Percentiles rank a stretch among this genome's conserved stretches.
Evolutionary conservation across 1,140 invertebrate species (phyloP).

Genomic region (Cotesia chilonis): DNA sequence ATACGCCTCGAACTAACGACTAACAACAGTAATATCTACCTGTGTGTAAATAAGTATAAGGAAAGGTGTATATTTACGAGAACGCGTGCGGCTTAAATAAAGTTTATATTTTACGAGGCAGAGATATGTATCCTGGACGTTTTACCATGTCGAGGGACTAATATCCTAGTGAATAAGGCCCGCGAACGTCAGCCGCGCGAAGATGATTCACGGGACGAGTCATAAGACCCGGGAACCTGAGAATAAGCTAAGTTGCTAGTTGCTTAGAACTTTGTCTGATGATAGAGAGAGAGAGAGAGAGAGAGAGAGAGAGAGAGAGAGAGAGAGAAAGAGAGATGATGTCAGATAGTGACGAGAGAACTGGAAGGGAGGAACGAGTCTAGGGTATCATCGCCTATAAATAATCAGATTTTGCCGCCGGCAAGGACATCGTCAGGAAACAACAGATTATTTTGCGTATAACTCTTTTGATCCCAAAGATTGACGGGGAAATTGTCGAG

Average conservation of each 20-base stretch:
- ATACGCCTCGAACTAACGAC: too few relatives aligned
- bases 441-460: conserved; percentile 31
- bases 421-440: conserved; percentile 36
- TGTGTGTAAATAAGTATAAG: neutral
- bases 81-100: conserved; percentile 26
- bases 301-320: neutral
- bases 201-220: conserved; percentile 39
- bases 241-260: neutral
- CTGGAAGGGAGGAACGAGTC: neutral
- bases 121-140: conserved; percentile 33
- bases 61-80: conserved; percentile 17
- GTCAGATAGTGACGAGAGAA: conserved; percentile 14
- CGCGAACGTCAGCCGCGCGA: conserved; percentile 35
- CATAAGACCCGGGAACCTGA: neutral
- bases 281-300: neutral
- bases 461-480: neutral
- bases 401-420: conserved; percentile 37
- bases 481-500: too few relatives aligned
- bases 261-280: neutral
- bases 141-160: conserved; percentile 26
- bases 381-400: conserved; percentile 42
- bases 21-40: too few relatives aligned
- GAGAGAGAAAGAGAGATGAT: neutral
- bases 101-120: conserved; percentile 28
- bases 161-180: conserved; percentile 29